Evolutionary conservation across 2,113 vertebrate species (phyloP), one percentile per base, ranked within the genome.

Genomic region (Daubentonia madagascariensis): DNA sequence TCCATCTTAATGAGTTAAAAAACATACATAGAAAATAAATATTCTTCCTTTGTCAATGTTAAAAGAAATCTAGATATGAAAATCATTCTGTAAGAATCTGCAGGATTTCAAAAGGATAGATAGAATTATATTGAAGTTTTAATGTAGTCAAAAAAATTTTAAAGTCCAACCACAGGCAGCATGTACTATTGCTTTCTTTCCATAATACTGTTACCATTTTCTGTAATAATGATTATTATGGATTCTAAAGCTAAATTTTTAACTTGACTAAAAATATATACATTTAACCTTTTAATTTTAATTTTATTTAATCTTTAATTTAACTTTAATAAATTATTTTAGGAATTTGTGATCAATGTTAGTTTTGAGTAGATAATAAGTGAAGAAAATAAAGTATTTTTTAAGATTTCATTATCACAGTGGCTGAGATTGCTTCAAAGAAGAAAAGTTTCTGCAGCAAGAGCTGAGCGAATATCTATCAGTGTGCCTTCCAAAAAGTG

Each of bases 341-440:
- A 85, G 88, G 76, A 85, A 76, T 30, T 84, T 87, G 73, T n/a
- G 22, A 72, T 68, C 59, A 37, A 5, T 52, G 32, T 40, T 84
- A 32, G 16, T 59, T 94, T 70, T 37, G 10, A 87, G n/a, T 40
- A 95, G 78, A 65, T 52, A 23, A 40, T 37, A 52, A 48, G 17
- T 37, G 11, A 75, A 87, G 86, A 76, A 83, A 79, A 18, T 30
- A n/a, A 81, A 89, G 13, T 30, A 18, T 35, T 92, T 90, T 92
- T 95, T 83, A 92, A 95, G 92, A 95, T 54, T 84, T 50, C 40
- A 3, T 48, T 61, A 68, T 91, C 61, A 40, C 63, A 63, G 8
- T 45, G 72, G 37, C 54, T 63, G 73, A 92, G 67, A 73, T 78
- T 78, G 32, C 72, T 85, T 91, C 70, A 87, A 88, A 97, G 86